phyloP scores from a whole-genome alignment of 1,140 invertebrate species.

The Eupristina koningsbergeri region DNA sequence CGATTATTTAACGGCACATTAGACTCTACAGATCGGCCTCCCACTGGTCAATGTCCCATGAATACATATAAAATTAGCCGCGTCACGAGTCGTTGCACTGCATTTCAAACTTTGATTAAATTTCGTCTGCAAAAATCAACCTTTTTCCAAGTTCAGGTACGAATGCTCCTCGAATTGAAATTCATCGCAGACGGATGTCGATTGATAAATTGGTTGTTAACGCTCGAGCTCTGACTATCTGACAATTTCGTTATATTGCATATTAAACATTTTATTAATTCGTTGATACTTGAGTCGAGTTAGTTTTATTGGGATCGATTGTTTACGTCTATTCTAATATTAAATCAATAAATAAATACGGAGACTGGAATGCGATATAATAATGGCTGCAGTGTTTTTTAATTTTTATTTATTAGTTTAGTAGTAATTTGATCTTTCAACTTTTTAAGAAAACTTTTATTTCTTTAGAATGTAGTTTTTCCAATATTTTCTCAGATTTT shows the following conservation, averaged over 20 bases:
- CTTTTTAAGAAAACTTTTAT: too few species aligned
- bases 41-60: constrained; percentile 7
- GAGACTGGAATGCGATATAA: too few species aligned
- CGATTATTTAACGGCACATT: constrained; percentile 46
- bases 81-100: background rate
- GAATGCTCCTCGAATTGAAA: background rate
- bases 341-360: too few species aligned
- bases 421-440: too few species aligned
- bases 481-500: too few species aligned
- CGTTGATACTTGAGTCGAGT: background rate
- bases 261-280: background rate
- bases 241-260: background rate
- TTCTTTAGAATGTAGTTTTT: too few species aligned
- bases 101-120: background rate
- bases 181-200: background rate
- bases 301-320: background rate
- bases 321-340: too few species aligned
- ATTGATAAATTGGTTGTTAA: background rate
- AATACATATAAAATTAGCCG: constrained; percentile 4
- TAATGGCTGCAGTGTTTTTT: too few species aligned
- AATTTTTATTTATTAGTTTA: too few species aligned
- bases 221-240: too few species aligned
- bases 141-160: background rate
- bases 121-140: background rate
- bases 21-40: background rate